Base-by-base conservation (phyloP, 2,113 vertebrate species). In the Gallinago media region DNA sequence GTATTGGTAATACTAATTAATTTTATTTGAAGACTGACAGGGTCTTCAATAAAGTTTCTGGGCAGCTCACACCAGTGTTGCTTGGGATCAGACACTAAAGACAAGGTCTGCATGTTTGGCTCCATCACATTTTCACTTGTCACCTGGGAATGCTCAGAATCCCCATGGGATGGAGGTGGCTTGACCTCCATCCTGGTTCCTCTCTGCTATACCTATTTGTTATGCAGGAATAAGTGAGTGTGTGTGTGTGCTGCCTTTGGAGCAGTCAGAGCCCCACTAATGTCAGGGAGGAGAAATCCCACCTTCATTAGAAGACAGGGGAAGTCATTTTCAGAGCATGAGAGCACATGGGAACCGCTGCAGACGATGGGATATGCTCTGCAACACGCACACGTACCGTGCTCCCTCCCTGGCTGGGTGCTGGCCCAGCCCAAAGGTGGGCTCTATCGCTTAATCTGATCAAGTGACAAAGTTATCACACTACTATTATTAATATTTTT, bases 351-450 rank as follows among this genome's bases (percentile, higher is more conserved):
- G 67, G 71, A 72, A 26, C 4, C 15, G 2, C 73, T 5, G 76
- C 82, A 49, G 27, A 1, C 0, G 2, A 4, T 2, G 36, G 49
- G 75, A 40, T 46, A 12, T 21, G 50, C 72, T 59, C 70, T 61
- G 71, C 54, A 73, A 34, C 1, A 1, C 0, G 2, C 22, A 4
- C 44, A 25, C 2, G 4, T 22, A 1, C 18, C 4, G 6, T 3
- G 0, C 3, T 54, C 68, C 55, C 73, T 61, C 54, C 65, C 54
- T 5, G 34, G 44, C 70, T 54, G 75, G 54, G 15, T 21, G 65
- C 32, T 50, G 38, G 66, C 25, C 14, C 32, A 31, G 72, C 62
- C 82, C 55, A 27, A 74, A 58, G 70, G 46, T 42, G 77, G 65
- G 73, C 89, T 94, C 34, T 72, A 14, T 47, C 11, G 2, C 74